These are phyloP conservation scores for Myxocyprinus asiaticus DNA, from an alignment of 2,113 vertebrate species.

Conservation along the genomic window DNA sequence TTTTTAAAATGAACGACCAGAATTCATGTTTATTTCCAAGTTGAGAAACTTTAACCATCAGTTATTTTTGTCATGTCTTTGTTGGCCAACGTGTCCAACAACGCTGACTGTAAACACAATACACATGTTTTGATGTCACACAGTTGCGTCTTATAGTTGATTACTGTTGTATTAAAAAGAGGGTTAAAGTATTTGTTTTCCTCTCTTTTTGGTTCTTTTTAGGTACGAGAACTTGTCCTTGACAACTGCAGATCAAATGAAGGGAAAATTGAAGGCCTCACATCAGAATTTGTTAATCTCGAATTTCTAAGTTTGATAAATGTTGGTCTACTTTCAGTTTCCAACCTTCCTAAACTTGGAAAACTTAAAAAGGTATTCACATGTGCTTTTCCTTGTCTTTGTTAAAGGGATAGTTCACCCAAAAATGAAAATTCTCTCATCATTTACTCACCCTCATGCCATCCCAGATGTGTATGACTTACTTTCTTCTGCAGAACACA, in stretches of 20 bases:
- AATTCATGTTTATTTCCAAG: not conserved
- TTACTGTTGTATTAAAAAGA: no score
- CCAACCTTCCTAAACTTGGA: constrained; percentile 87
- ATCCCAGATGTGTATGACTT: no score
- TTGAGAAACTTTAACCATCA: constrained; percentile 8
- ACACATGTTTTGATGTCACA: not conserved
- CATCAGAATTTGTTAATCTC: constrained; percentile 87
- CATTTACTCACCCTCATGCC: no score
- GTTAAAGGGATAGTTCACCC: no score
- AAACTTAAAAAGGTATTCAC: constrained; percentile 90
- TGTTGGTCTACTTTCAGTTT: constrained; percentile 84
- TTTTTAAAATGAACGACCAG: no score
- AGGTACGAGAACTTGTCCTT: constrained; percentile 90
- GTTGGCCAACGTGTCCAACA: constrained; percentile 12
- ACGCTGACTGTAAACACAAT: not conserved
- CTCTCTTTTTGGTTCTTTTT: constrained; percentile 37
- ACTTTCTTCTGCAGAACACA: no score
- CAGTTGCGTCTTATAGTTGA: not conserved
- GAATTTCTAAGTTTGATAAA: constrained; percentile 95
- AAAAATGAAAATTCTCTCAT: no score
- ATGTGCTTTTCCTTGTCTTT: not conserved
- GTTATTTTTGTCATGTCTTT: not conserved
- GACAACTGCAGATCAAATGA: constrained; percentile 89
- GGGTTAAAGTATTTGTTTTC: not conserved
- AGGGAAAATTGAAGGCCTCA: constrained; percentile 89